A percentile compares a stretch with the other conserved stretches of the same genome.
Conservation (phyloP, 2,113 vertebrate genomes). For the Anarhynchus alexandrinus region DNA sequence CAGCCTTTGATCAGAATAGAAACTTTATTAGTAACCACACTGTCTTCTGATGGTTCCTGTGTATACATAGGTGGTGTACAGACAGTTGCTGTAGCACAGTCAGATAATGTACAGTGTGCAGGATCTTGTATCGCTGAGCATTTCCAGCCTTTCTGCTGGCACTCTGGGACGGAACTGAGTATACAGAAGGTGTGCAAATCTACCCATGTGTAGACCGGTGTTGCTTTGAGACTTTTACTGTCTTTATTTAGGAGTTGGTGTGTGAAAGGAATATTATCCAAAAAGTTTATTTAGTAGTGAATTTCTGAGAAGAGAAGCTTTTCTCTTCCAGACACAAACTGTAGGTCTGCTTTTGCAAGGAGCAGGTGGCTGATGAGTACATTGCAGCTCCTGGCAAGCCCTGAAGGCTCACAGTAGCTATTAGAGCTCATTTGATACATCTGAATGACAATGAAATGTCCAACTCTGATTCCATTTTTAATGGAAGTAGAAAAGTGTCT, state of each 20-base stretch:
- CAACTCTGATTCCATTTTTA: neutral
- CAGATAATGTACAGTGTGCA: neutral
- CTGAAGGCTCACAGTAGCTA: neutral
- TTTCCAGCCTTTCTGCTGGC: neutral
- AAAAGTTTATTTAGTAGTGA: neutral
- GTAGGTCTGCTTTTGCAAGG: neutral
- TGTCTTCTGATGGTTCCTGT: neutral
- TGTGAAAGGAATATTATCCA: neutral
- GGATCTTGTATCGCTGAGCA: neutral
- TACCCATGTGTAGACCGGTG: accelerated
- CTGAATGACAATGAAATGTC: neutral
- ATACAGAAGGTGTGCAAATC: neutral
- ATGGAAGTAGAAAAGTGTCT: neutral
- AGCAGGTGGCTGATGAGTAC: neutral
- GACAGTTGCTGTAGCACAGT: neutral
- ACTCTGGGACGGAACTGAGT: accelerated
- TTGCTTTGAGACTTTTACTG: neutral
- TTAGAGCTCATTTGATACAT: neutral
- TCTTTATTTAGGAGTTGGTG: neutral
- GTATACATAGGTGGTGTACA: neutral
- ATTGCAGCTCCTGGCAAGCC: neutral
- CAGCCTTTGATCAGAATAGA: neutral
- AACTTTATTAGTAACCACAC: neutral
- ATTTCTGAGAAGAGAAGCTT: neutral
- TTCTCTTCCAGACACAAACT: neutral